Conservation (phyloP, 2,113 vertebrate species). For the Felis chaus region DNA sequence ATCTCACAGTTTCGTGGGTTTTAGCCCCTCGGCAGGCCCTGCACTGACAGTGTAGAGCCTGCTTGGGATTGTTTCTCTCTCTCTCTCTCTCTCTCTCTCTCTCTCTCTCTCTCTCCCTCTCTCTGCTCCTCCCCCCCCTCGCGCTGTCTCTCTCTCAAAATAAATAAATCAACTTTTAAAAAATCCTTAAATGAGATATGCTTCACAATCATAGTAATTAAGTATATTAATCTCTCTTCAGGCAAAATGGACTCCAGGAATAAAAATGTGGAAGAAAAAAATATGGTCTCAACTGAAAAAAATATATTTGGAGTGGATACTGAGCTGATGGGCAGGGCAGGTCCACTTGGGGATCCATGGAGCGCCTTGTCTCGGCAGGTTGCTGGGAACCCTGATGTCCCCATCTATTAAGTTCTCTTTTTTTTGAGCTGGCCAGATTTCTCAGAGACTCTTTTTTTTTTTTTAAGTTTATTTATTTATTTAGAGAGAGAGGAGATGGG, state of each 20-base stretch:
- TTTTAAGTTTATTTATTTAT: too few species aligned
- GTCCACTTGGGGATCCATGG: background rate
- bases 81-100: too few species aligned
- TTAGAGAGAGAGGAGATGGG: too few species aligned
- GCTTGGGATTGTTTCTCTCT: too few species aligned
- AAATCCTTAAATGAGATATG: constrained; percentile 34
- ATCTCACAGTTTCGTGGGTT: too few species aligned
- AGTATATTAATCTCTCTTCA: constrained; percentile 55
- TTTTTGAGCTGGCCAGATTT: background rate
- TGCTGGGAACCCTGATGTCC: background rate
- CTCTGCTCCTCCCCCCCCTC: too few species aligned
- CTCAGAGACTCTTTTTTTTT: background rate
- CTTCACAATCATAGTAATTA: constrained; percentile 73
- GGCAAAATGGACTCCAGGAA: constrained; percentile 1
- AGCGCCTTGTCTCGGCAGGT: background rate
- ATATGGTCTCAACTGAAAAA: background rate
- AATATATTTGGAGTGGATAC: background rate
- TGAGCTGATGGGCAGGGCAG: background rate
- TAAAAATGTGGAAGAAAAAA: constrained; percentile 32
- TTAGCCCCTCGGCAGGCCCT: too few species aligned
- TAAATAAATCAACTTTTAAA: too few species aligned
- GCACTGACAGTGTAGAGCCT: too few species aligned
- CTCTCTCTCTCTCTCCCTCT: too few species aligned
- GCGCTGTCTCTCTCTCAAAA: too few species aligned
- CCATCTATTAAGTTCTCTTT: background rate